Evolutionary conservation across 2,888 invertebrate species (phyloP), one percentile per base, ranked within the genome.

Genomic region (Vesta saturnalis): DNA sequence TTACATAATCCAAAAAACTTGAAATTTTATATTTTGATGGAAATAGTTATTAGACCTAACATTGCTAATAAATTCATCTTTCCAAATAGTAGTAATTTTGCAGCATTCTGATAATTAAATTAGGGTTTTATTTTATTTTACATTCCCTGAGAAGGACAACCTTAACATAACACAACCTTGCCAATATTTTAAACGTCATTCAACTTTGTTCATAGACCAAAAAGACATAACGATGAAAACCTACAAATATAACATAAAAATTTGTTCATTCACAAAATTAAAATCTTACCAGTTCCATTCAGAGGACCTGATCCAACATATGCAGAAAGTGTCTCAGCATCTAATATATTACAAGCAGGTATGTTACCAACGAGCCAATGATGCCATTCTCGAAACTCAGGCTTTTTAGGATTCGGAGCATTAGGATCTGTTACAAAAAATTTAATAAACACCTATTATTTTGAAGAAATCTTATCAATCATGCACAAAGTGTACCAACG

Each of bases 291-390:
- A 46, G 91, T 90, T 56, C 87, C 90, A 82, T 90, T 87, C 8
- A 92, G 92, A n/a, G 93, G 93, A 2, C 91, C 92, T 30, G 89
- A 84, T 14, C 90, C 89, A 59, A 85, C 77, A 78, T 93, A 94
- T 70, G 89, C 89, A 15, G 89, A 86, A 18, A 92, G 83, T 21
- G 86, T 85, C 79, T 92, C 90, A 16, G 92, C 91, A 73, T 87
- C 86, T 12, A 80, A 79, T 52, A 93, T 77, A 72, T 91, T 87
- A 64, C 83, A 84, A 23, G 90, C 92, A n/a, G 89, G 88, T 77
- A 94, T 91, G 78, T 94, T 94, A 22, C 88, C 91, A 30, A 93
- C 88, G 10, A 93, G 83, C 93, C 93, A 94, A 81, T 94, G 93
- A 76, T 91, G 90, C 88, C 91, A 92, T 83, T 94, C 93, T 21